phyloP scores from a whole-genome alignment of 2,888 invertebrate species.

The Nomada ruficornis region DNA sequence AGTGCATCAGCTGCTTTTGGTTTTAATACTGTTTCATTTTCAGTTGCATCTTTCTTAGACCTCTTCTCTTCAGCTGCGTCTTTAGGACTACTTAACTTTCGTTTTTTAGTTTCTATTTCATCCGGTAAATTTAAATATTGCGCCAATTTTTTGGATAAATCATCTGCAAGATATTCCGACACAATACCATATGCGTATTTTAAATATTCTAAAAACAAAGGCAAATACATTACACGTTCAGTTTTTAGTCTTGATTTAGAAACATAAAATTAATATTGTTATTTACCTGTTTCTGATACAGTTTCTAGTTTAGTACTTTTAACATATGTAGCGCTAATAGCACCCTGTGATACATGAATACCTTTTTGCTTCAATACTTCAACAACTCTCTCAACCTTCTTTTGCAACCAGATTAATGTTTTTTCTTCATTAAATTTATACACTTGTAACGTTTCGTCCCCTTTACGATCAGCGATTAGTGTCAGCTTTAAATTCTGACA shows the following conservation, averaged over 20 bases:
- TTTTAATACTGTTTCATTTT: slow-evolving; percentile 83
- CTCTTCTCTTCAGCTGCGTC: slow-evolving; percentile 76
- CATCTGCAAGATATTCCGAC: slow-evolving; percentile 91
- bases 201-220: slow-evolving; percentile 86
- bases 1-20: slow-evolving; percentile 80
- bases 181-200: slow-evolving; percentile 92
- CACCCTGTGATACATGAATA: slow-evolving; percentile 90
- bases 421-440: slow-evolving; percentile 93
- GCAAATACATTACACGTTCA: neutral
- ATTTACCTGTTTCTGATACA: slow-evolving; percentile 86
- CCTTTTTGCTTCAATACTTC: slow-evolving; percentile 88
- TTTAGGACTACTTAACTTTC: slow-evolving; percentile 80
- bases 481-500: slow-evolving; percentile 86
- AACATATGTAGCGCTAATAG: slow-evolving; percentile 91
- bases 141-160: slow-evolving; percentile 88
- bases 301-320: slow-evolving; percentile 87
- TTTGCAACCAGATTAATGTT: slow-evolving; percentile 90
- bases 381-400: slow-evolving; percentile 89
- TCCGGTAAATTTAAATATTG: slow-evolving; percentile 88
- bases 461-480: slow-evolving; percentile 89
- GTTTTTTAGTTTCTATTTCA: slow-evolving; percentile 84
- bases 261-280: neutral
- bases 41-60: slow-evolving; percentile 82
- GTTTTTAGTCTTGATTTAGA: neutral
- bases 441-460: slow-evolving; percentile 89